Evolutionary conservation across 1,140 invertebrate species (phyloP).

Genomic region (Zeugodacus cucurbitae): DNA sequence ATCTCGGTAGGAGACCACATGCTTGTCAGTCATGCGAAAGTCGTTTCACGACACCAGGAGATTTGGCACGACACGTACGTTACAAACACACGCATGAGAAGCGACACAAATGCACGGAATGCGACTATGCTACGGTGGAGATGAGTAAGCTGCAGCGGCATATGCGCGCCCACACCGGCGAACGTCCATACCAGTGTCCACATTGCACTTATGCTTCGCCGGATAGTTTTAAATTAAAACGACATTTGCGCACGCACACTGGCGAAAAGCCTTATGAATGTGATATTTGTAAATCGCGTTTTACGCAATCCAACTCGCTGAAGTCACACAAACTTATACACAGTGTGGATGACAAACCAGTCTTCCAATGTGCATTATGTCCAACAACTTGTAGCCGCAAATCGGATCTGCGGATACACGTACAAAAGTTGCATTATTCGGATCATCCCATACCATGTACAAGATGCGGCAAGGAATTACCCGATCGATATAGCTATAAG

Average conservation of each 20-base stretch:
- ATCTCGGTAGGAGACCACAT: constrained; percentile 95
- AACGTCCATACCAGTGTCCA: constrained; percentile 81
- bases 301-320: constrained; percentile 96
- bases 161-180: constrained; percentile 90
- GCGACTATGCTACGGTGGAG: constrained; percentile 95
- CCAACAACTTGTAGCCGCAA: constrained; percentile 96
- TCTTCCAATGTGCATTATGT: constrained; percentile 95
- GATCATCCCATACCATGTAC: constrained; percentile 93
- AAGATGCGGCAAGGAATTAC: constrained; percentile 91
- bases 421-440: constrained; percentile 95
- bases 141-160: constrained; percentile 92
- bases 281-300: constrained; percentile 89
- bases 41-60: constrained; percentile 95
- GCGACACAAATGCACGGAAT: constrained; percentile 93
- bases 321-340: constrained; percentile 96
- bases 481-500: constrained; percentile 85
- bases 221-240: constrained; percentile 96
- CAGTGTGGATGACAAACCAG: constrained; percentile 91
- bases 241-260: constrained; percentile 94
- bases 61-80: constrained; percentile 91
- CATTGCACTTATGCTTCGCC: constrained; percentile 98
- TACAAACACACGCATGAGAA: constrained; percentile 96
- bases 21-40: constrained; percentile 93
- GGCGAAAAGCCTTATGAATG: constrained; percentile 88
- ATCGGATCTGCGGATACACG: constrained; percentile 95